Base-by-base conservation (phyloP, 2,113 vertebrate genomes). In the Scomber scombrus region DNA sequence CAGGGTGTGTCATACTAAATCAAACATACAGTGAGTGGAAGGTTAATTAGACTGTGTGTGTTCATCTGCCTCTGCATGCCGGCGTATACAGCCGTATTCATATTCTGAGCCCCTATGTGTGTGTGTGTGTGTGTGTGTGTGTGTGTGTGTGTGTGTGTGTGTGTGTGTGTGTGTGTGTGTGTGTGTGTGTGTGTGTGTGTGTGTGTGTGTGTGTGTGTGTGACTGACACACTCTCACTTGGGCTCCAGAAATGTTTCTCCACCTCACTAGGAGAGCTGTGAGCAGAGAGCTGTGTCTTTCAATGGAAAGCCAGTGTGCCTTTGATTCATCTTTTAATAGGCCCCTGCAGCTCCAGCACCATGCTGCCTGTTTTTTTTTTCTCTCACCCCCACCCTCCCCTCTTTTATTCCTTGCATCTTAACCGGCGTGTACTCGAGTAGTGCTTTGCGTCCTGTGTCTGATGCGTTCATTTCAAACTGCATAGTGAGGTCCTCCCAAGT, bases 281-380 rank as follows among this genome's bases (percentile, higher is more conserved):
- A 77, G 85, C 21, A 3, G 31, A 40, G 49, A 61, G 82, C 67
- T 85, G 40, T 64, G 58, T 76, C 65, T 83, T 68, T 82, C 75
- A 75, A 26, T 65, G 67, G 50, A 63, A 75, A 82, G 52, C 75
- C 84, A 81, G 26, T 9, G 49, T 26, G 70, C 52, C 92, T 94
- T 93, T 93, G 92, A 94, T 94, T 86, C 81, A 94, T 93, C 82
- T 94, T 92, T 92, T 90, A 94, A 91, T 79, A 89, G 82, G 54
- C 71, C 87, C 89, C 89, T 69, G 85, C 82, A 88, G 91, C 90
- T 85, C 31, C 5, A 40, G 81, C 78, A 58, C 77, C 60, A 71
- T 3, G 19, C 52, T 82, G 73, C 51, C 88, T 80, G 46, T 56
- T 82, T 78, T 18, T 71, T 23, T 50, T 75, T 23, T 58, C n/a